These are phyloP conservation scores for Neoarius graeffei DNA, from an alignment of 2,113 vertebrate species.

Conservation along the genomic window DNA sequence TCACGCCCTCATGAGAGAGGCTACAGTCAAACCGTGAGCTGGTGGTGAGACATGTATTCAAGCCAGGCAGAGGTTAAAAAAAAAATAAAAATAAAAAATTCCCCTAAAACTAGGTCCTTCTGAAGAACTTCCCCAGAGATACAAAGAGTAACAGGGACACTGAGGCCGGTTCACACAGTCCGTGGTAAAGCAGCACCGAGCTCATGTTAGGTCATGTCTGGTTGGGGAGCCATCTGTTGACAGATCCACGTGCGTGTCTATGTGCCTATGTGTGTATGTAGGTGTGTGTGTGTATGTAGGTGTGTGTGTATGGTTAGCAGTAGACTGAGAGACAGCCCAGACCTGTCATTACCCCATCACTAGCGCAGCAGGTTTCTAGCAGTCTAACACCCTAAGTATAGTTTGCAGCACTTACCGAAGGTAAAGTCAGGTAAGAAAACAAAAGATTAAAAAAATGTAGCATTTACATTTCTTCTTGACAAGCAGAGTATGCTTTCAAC, in stretches of 20 bases:
- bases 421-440: conserved; percentile 44
- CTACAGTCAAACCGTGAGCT: conserved; percentile 30
- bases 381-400: conserved; percentile 52
- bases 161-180: conserved; percentile 15
- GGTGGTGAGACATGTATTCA: conserved; percentile 11
- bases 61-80: background rate
- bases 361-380: conserved; percentile 65
- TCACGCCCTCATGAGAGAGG: background rate
- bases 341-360: conserved; percentile 69
- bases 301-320: conserved; percentile 58
- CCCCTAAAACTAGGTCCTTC: conserved; percentile 7
- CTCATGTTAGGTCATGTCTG: conserved; percentile 69
- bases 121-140: conserved; percentile 22
- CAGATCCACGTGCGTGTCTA: conserved; percentile 44
- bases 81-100: background rate
- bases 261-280: conserved; percentile 6
- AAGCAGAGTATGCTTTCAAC: background rate
- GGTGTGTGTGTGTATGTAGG: conserved; percentile 6
- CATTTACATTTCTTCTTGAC: conserved; percentile 24
- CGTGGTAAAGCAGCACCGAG: background rate
- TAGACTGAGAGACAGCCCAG: conserved; percentile 57
- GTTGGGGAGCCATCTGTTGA: conserved; percentile 64
- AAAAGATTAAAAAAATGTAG: conserved; percentile 11
- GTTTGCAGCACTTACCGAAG: conserved; percentile 38
- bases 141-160: background rate